These are phyloP conservation scores for Porites lobata DNA, from an alignment of 92 coral and sea anemone species.

Conservation along the genomic window DNA sequence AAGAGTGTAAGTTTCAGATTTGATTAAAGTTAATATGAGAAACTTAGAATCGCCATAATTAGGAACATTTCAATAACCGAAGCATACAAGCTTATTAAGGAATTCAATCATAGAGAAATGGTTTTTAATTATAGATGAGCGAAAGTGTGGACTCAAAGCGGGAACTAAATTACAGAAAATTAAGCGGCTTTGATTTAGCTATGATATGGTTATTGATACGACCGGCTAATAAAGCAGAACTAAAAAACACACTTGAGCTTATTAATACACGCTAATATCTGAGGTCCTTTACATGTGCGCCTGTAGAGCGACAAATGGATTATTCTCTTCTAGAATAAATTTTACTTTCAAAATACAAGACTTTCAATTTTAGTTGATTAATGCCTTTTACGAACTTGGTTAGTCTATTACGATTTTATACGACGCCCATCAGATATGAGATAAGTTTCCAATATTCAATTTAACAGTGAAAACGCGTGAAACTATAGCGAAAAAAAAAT, in stretches of 20 bases:
- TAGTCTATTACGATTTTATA: background rate
- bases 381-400: conserved; percentile 46
- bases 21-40: conserved; percentile 79
- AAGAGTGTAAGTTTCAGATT: conserved; percentile 77
- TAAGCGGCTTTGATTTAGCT: conserved; percentile 50
- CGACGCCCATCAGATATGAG: conserved; percentile 6
- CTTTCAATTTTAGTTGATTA: conserved; percentile 67
- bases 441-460: background rate
- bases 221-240: conserved; percentile 26
- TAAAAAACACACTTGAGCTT: conserved; percentile 41
- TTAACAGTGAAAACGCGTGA: conserved; percentile 1
- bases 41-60: conserved; percentile 66
- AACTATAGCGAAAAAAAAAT: background rate
- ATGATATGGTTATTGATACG: conserved; percentile 76
- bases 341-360: conserved; percentile 69
- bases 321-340: conserved; percentile 62
- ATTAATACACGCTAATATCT: conserved; percentile 20
- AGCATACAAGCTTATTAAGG: conserved; percentile 42
- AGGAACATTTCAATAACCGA: conserved; percentile 68
- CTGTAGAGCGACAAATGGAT: conserved; percentile 31
- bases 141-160: conserved; percentile 40
- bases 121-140: conserved; percentile 64
- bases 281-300: conserved; percentile 34
- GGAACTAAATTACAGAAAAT: conserved; percentile 55
- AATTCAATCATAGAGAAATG: conserved; percentile 49